A percentile compares a stretch with the other conserved stretches of the same genome.
Evolutionary conservation across 1,140 invertebrate species (phyloP).

Genomic region (Drosophila watanabei): DNA sequence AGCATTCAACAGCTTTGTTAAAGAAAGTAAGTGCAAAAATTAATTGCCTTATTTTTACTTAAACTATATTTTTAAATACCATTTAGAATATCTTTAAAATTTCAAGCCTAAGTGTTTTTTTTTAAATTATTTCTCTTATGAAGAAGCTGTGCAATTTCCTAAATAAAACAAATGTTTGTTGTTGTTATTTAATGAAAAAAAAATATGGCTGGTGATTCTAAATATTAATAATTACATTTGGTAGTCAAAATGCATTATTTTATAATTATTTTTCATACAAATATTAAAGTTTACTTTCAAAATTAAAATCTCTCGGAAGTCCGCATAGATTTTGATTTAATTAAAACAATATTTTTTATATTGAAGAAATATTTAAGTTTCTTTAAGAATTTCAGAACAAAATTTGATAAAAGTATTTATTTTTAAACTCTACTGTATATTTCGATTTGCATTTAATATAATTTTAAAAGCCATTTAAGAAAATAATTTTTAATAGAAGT

Average conservation of each 20-base stretch:
- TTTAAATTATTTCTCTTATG: background rate
- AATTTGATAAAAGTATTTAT: background rate
- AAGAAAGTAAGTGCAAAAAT: slow-evolving; percentile 20
- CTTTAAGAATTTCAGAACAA: background rate
- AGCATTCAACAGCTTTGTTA: too few species aligned
- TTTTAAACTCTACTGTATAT: background rate
- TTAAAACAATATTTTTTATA: background rate
- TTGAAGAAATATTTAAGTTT: background rate
- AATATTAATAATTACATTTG: too few species aligned
- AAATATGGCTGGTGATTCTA: background rate
- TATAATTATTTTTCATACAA: background rate
- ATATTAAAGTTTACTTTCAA: background rate
- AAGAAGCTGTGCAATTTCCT: background rate
- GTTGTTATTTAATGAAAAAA: background rate
- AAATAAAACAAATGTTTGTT: background rate
- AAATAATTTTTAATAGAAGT: background rate
- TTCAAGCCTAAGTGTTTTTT: fast-evolving
- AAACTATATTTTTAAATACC: background rate
- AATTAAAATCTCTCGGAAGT: background rate
- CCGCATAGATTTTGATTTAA: background rate
- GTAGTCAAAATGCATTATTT: background rate
- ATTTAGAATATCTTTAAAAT: too few species aligned
- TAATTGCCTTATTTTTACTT: background rate
- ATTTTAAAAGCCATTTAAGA: background rate
- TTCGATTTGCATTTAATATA: background rate